phyloP scores from a whole-genome alignment of 2,797 vertebrate species.

The Cossypha niveicapilla region DNA sequence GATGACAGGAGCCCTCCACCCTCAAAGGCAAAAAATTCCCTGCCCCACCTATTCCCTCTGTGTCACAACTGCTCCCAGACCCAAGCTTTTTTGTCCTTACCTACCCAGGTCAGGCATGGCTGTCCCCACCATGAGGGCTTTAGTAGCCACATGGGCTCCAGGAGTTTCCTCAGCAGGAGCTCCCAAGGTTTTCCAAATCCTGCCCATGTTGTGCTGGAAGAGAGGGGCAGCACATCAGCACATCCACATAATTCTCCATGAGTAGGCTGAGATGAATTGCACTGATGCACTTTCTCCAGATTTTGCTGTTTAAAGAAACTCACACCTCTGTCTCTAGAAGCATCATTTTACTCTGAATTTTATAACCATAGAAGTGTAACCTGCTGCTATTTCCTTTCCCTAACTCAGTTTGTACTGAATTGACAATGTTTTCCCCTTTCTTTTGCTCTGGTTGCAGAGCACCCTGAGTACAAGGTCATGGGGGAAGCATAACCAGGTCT shows the following conservation, averaged over 20 bases:
- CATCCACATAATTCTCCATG: rapidly evolving
- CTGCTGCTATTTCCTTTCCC: background rate
- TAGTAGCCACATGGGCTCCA: background rate
- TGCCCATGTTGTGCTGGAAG: background rate
- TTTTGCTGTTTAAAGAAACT: background rate
- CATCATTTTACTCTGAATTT: background rate
- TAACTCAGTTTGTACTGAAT: background rate
- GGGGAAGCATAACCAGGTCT: background rate
- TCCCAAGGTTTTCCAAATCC: background rate
- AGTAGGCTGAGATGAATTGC: background rate
- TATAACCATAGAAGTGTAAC: background rate
- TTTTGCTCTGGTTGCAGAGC: background rate
- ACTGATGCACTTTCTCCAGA: background rate
- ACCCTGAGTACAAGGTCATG: background rate
- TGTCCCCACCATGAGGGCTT: rapidly evolving
- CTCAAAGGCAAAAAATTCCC: background rate
- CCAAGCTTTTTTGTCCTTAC: background rate
- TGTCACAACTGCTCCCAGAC: background rate
- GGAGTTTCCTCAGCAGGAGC: background rate
- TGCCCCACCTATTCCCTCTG: background rate
- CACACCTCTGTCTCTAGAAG: background rate
- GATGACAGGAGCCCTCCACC: background rate
- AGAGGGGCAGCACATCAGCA: background rate
- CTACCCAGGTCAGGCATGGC: background rate
- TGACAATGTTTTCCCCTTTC: background rate